These are phyloP conservation scores for Zoanthus sansibaricus DNA, from an alignment of 92 coral and sea anemone genomes.

Conservation along the genomic window DNA sequence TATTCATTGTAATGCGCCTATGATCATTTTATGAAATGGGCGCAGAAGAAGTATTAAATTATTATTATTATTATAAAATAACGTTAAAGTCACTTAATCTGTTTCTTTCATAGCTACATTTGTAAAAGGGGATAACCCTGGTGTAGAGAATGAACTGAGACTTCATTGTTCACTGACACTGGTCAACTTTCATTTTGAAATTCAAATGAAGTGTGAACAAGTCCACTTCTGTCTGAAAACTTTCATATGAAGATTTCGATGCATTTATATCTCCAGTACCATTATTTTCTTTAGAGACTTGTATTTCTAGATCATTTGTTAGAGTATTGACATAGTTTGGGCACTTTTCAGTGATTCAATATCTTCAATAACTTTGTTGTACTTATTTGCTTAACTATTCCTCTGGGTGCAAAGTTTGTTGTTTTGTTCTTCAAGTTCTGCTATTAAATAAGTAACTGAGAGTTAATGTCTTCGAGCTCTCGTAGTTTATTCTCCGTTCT, in stretches of 20 bases:
- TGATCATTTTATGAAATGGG: too few relatives aligned
- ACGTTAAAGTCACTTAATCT: neutral
- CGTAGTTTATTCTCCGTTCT: neutral
- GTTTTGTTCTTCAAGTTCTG: slow-evolving; percentile 15
- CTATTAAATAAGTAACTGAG: neutral
- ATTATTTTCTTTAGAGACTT: neutral
- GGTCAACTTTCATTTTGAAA: too few relatives aligned
- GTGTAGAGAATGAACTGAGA: too few relatives aligned
- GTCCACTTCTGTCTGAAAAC: neutral
- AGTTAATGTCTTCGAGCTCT: neutral
- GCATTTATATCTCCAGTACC: neutral
- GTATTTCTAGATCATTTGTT: neutral
- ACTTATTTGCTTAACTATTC: slow-evolving; percentile 1
- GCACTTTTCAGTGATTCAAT: slow-evolving; percentile 13
- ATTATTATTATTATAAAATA: too few relatives aligned
- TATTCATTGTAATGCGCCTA: too few relatives aligned
- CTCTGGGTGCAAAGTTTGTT: neutral
- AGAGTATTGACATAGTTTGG: neutral
- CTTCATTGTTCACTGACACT: too few relatives aligned
- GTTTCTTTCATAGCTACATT: neutral
- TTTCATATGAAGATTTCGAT: slow-evolving; percentile 1
- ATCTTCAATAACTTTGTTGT: neutral
- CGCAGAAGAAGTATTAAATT: too few relatives aligned
- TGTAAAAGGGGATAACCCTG: too few relatives aligned
- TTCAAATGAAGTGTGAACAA: too few relatives aligned